Conservation (phyloP, 2,113 vertebrate species). For the Daboia siamensis region DNA sequence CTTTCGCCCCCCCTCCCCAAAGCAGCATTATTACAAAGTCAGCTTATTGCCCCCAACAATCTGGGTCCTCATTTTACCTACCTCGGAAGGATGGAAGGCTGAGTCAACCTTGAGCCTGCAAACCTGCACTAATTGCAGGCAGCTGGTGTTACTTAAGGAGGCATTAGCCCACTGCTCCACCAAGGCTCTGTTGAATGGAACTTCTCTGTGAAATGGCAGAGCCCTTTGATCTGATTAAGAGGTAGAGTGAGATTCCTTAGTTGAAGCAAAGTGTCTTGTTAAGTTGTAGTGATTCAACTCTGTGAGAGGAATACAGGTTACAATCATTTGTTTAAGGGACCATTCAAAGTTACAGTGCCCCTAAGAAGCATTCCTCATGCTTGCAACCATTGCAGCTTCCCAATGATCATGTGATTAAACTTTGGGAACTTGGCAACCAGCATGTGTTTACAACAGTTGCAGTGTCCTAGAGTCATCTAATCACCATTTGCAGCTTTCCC, state of each 20-base stretch:
- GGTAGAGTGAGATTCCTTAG: not conserved
- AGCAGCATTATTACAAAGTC: no score
- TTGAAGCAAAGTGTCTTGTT: not conserved
- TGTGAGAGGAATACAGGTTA: not conserved
- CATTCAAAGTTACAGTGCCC: not conserved
- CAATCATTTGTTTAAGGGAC: not conserved
- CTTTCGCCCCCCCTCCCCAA: no score
- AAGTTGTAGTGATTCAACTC: not conserved
- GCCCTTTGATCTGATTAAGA: not conserved
- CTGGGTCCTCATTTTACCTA: no score
- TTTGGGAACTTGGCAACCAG: not conserved
- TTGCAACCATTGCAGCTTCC: not conserved
- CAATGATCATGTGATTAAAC: not conserved
- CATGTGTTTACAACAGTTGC: not conserved
- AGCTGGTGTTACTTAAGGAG: no score
- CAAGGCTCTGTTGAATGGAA: not conserved
- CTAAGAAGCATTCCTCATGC: not conserved
- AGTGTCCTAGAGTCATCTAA: not conserved
- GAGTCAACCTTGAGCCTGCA: no score
- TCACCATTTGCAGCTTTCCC: not conserved
- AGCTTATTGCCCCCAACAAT: no score
- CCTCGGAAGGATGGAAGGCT: no score
- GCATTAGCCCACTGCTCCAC: no score
- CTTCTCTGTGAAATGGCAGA: not conserved
- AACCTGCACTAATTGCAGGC: no score